These are phyloP conservation scores for Scolopax rusticola DNA, from an alignment of 2,797 vertebrate species.

Conservation along the genomic window DNA sequence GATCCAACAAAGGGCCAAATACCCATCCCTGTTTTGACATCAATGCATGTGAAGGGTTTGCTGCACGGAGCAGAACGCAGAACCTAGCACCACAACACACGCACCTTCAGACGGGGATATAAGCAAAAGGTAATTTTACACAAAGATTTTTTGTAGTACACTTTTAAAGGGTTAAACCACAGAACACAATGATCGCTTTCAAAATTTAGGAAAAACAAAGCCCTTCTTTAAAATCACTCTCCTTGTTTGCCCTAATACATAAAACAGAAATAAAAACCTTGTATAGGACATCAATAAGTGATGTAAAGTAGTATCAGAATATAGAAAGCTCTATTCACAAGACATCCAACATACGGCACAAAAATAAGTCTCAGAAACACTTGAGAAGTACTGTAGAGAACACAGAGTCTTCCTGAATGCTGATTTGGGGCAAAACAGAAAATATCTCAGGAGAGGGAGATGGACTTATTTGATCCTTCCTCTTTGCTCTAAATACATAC, in stretches of 20 bases:
- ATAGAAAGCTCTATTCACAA: background rate
- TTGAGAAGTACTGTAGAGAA: slow-evolving; percentile 22
- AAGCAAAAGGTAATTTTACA: background rate
- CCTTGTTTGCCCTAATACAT: background rate
- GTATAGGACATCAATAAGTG: background rate
- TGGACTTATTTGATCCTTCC: background rate
- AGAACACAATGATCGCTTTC: background rate
- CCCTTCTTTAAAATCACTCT: background rate
- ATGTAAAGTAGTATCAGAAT: background rate
- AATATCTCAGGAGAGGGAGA: slow-evolving; percentile 11
- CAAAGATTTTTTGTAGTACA: background rate
- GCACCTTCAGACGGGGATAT: background rate
- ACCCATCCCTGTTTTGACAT: background rate
- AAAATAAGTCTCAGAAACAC: slow-evolving; percentile 16
- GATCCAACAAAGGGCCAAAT: background rate
- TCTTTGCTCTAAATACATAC: slow-evolving; percentile 29
- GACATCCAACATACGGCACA: background rate
- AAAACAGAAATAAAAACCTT: background rate
- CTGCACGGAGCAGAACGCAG: background rate
- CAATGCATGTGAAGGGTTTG: background rate
- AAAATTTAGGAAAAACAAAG: background rate
- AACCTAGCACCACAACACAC: background rate
- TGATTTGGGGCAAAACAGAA: background rate
- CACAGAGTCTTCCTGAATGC: slow-evolving; percentile 12
- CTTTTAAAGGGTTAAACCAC: background rate